Evolutionary conservation across 2,888 invertebrate genomes (phyloP).

Genomic region (Meganola albula): DNA sequence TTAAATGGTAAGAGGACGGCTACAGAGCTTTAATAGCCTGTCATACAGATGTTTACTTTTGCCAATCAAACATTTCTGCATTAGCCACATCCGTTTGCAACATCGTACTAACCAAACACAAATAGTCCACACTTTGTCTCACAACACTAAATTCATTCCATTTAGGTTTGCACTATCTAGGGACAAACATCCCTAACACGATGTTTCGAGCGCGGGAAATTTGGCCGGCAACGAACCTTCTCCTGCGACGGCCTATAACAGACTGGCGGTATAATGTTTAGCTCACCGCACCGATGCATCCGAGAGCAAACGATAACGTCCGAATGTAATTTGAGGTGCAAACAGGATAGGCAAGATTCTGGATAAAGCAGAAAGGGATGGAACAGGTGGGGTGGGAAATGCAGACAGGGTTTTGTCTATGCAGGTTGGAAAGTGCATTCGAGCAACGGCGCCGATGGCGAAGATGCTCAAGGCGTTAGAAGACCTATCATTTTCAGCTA

Average conservation of each 20-base stretch:
- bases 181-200: slow-evolving; percentile 60
- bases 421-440: slow-evolving; percentile 65
- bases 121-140: slow-evolving; percentile 36
- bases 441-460: slow-evolving; percentile 41
- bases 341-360: slow-evolving; percentile 49
- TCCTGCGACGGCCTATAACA: slow-evolving; percentile 59
- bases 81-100: slow-evolving; percentile 55
- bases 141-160: slow-evolving; percentile 56
- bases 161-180: slow-evolving; percentile 62
- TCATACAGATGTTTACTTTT: slow-evolving; percentile 64
- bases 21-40: slow-evolving; percentile 51
- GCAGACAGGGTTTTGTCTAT: slow-evolving; percentile 55
- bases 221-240: slow-evolving; percentile 49
- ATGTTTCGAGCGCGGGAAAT: slow-evolving; percentile 59
- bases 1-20: slow-evolving; percentile 53
- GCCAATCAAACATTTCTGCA: slow-evolving; percentile 61
- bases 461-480: slow-evolving; percentile 37
- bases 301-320: slow-evolving; percentile 69
- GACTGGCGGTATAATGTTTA: slow-evolving; percentile 73
- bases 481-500: slow-evolving; percentile 53
- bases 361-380: slow-evolving; percentile 46
- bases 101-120: slow-evolving; percentile 52
- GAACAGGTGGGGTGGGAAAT: slow-evolving; percentile 61
- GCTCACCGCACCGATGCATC: slow-evolving; percentile 77
- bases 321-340: slow-evolving; percentile 67